Evolutionary conservation across 2,797 vertebrate genomes (phyloP), one percentile per base, ranked within the genome.

Genomic region (Onychomys arenicola): DNA sequence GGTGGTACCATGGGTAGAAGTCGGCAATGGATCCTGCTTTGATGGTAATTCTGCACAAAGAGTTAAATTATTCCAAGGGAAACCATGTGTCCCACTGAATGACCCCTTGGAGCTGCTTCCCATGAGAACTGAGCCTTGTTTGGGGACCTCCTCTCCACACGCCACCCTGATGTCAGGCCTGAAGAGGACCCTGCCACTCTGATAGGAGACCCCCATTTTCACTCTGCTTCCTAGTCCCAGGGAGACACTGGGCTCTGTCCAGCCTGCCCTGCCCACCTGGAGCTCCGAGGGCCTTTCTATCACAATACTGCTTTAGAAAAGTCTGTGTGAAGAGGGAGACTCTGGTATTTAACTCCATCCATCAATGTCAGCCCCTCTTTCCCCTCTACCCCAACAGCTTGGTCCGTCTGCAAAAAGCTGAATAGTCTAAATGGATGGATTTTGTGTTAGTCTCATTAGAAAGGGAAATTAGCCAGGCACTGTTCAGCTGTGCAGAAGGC

Each of bases 391-490:
- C 96, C 96, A 93, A 94, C 94, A 97, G 97, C 97, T 90, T 96
- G 96, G 92, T 96, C 95, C 96, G 97, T 97, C 96, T 95, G 94
- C 97, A 95, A 97, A 95, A 95, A 97, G 97, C 96, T 98, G 97
- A 98, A 98, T 97, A 97, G 97, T 82, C 95, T 98, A 98, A 98
- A 98, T 96, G 95, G 91, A 95, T 89, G 95, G 93, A 81, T 92
- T 97, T 97, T 97, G 95, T 94, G 95, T 93, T 83, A 63, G 89
- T 97, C 97, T 98, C 97, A 98, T 98, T 98, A 98, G 97, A 98
- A 98, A 97, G 97, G 96, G 98, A 98, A 98, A 98, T 98, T 93
- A 98, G 96, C 91, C 96, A 95, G 97, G 96, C 97, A 69, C 85
- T 29, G 75, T 89, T 97, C 97, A 98, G 97, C 97, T 97, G 97